phyloP scores from a whole-genome alignment of 2,797 vertebrate genomes.

The Sebastes diaconus region DNA sequence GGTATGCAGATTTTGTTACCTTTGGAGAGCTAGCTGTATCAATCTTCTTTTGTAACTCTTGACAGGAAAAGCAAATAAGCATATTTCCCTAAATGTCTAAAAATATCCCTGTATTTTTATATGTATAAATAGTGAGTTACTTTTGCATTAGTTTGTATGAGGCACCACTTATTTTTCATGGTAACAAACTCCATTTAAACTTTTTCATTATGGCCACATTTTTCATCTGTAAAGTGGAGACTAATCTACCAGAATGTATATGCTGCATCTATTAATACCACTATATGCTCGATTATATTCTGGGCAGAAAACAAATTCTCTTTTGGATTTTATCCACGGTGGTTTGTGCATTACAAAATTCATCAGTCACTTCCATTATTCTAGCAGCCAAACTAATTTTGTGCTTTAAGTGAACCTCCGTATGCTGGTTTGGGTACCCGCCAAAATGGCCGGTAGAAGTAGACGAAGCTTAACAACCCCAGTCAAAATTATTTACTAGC shows the following conservation, averaged over 20 bases:
- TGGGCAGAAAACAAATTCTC: constrained; percentile 34
- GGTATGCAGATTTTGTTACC: not conserved
- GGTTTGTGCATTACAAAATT: constrained; percentile 35
- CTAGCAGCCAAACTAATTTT: constrained; percentile 59
- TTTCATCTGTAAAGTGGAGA: not conserved
- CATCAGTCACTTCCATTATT: constrained; percentile 53
- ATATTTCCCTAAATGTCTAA: not conserved
- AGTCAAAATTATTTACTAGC: constrained; percentile 11
- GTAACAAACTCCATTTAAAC: not conserved
- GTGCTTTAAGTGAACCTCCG: constrained; percentile 45
- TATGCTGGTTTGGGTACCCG: constrained; percentile 33
- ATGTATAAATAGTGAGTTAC: not conserved
- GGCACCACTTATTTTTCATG: not conserved
- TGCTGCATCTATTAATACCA: not conserved
- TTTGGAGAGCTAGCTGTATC: not conserved
- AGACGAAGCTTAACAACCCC: constrained; percentile 9
- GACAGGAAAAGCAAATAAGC: not conserved
- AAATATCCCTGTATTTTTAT: not conserved
- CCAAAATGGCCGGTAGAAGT: constrained; percentile 14
- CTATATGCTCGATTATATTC: constrained; percentile 15
- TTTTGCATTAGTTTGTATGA: not conserved
- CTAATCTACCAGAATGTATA: constrained; percentile 10
- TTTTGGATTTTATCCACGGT: constrained; percentile 39
- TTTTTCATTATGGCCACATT: not conserved
- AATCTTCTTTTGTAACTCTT: not conserved